These are phyloP conservation scores for Psittacus erithacus DNA, from an alignment of 2,113 vertebrate species.

Conservation along the genomic window DNA sequence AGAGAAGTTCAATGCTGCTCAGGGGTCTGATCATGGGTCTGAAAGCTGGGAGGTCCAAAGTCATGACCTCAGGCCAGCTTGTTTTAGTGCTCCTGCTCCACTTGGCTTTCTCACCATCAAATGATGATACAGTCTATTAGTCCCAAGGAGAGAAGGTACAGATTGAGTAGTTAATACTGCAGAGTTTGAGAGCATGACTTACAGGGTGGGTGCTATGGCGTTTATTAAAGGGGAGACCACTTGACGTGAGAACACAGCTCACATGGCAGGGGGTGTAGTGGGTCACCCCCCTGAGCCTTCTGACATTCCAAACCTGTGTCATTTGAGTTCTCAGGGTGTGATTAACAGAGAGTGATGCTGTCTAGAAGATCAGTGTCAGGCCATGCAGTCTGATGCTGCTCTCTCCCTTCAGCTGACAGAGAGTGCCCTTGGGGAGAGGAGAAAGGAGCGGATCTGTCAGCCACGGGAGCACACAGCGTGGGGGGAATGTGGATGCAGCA, in stretches of 20 bases:
- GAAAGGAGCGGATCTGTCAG: not conserved
- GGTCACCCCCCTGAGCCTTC: not conserved
- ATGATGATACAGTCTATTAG: not conserved
- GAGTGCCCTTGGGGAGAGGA: not conserved
- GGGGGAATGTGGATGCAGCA: not conserved
- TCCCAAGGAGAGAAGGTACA: not conserved
- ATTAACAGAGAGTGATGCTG: not conserved
- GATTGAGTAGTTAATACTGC: not conserved
- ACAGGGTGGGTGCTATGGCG: not conserved
- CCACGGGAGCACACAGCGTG: not conserved
- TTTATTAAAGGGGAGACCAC: not conserved
- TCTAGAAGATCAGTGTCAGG: not conserved
- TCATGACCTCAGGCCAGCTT: not conserved
- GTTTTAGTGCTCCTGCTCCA: not conserved
- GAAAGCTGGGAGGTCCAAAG: slow-evolving; percentile 1
- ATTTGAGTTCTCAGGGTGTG: not conserved
- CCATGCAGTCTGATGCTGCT: accelerated
- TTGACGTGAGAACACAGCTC: accelerated
- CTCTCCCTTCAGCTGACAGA: not conserved
- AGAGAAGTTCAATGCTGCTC: not conserved
- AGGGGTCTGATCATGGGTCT: not conserved
- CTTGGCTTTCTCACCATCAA: not conserved
- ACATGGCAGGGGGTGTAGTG: accelerated
- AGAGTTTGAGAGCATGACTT: not conserved
- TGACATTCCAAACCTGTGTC: not conserved